These are phyloP conservation scores for Scaptodrosophila latifasciaeformis DNA, from an alignment of 2,888 invertebrate genomes.

Conservation along the genomic window DNA sequence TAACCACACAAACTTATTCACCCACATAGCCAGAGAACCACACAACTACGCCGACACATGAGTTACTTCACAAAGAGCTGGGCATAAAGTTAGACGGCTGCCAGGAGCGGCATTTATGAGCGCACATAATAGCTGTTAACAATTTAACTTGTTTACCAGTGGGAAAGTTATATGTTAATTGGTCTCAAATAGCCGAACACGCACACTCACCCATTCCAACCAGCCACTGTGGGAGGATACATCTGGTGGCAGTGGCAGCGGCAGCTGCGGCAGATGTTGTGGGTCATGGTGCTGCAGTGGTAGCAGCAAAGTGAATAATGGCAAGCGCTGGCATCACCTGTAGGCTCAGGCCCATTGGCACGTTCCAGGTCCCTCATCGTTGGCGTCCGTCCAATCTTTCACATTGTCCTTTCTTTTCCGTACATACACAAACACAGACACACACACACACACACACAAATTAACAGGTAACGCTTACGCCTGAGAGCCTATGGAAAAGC, in stretches of 20 bases:
- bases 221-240: too few relatives aligned
- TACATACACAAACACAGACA: not conserved
- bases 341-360: not conserved
- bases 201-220: constrained; percentile 18
- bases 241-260: constrained; percentile 26
- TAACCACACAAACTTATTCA: constrained; percentile 11
- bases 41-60: constrained; percentile 1
- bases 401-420: not conserved
- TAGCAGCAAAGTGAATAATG: constrained; percentile 62
- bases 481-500: constrained; percentile 42
- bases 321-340: constrained; percentile 54
- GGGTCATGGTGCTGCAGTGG: too few relatives aligned
- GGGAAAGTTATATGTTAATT: constrained; percentile 69
- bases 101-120: constrained; percentile 59
- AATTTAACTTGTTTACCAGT: constrained; percentile 70
- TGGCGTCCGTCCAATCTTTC: not conserved
- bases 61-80: too few relatives aligned
- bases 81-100: constrained; percentile 55
- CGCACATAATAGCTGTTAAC: constrained; percentile 68
- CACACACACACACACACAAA: constrained; percentile 21
- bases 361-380: not conserved
- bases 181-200: constrained; percentile 61
- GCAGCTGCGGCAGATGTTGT: constrained; percentile 12
- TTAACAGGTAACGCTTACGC: constrained; percentile 63
- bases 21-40: constrained; percentile 1